phyloP scores from a whole-genome alignment of 64 coral and sea anemone genomes.

The Anthopleura sola region DNA sequence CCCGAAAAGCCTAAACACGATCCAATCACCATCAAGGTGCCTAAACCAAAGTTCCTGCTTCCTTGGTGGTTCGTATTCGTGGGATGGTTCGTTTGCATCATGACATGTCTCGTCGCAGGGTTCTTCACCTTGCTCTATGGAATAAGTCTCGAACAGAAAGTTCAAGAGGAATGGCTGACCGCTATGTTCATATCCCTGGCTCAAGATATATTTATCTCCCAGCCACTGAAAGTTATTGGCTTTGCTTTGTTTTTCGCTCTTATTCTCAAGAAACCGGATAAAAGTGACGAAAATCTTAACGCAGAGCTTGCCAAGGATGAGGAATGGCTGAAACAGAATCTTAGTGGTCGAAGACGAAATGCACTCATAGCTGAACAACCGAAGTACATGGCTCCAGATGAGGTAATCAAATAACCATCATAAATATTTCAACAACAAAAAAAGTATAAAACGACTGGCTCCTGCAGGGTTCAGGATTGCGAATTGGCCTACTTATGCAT shows the following conservation, averaged over 20 bases:
- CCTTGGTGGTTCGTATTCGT: slow-evolving; percentile 97
- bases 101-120: slow-evolving; percentile 16
- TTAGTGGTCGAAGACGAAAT: slow-evolving; percentile 9
- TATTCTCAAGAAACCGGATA: slow-evolving; percentile 83
- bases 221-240: slow-evolving; percentile 75
- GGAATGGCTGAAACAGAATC: slow-evolving; percentile 87
- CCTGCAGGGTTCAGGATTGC: no score
- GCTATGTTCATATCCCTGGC: slow-evolving; percentile 79
- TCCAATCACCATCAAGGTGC: slow-evolving; percentile 1
- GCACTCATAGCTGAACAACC: slow-evolving; percentile 1
- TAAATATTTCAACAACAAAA: not conserved
- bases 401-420: slow-evolving; percentile 19
- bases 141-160: slow-evolving; percentile 31
- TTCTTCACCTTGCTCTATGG: slow-evolving; percentile 86
- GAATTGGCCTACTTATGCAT: no score
- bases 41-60: slow-evolving; percentile 42
- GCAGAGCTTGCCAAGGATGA: slow-evolving; percentile 72
- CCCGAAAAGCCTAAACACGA: not conserved
- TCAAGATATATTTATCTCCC: slow-evolving; percentile 88
- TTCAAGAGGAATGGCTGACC: slow-evolving; percentile 76
- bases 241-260: slow-evolving; percentile 80
- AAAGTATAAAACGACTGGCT: no score
- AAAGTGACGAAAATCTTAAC: slow-evolving; percentile 73
- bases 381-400: slow-evolving; percentile 59
- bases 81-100: slow-evolving; percentile 76